Base-by-base conservation (phyloP, 2,113 vertebrate genomes). In the Muntiacus muntjak region DNA sequence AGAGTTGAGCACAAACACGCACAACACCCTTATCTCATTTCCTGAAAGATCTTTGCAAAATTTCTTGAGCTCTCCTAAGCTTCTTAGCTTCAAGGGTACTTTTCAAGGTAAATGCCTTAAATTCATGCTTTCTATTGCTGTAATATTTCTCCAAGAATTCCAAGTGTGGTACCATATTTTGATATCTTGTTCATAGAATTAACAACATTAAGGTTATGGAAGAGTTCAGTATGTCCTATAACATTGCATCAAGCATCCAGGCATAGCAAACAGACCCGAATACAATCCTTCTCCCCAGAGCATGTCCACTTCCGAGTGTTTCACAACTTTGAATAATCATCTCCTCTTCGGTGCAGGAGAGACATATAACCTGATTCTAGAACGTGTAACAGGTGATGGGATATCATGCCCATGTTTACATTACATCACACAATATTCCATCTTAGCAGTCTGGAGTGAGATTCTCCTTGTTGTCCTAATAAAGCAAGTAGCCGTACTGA, bases 71-170 rank as follows among this genome's bases (percentile, higher is more conserved):
- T 92, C 87, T 74, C 67, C 50, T 83, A 74, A 79, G 47, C n/a
- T 58, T 81, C 25, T 91, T 71, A 97, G 28, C 26, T 95, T 93
- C 57, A 79, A 74, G 33, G 9, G 5, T 5, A 15, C 3, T 97
- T 94, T 96, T 55, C 11, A 57, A 82, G 16, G 21, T 45, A 64
- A 94, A 9, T 57, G 21, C 5, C 25, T 84, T 91, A 36, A 71
- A 19, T 26, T 94, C 47, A 50, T 55, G 84, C 5, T 87, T 97
- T 25, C 50, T 81, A 45, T 26, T 71, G 8, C 6, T 90, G 16
- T 79, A 7, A 78, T 36, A 82, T 89, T 94, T 92, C 90, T 95
- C 87, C 28, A 96, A 82, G 21, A 76, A 96, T 95, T 58, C 33
- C 47, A 89, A 12, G 52, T 57, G 5, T 87, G 21, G 67, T 36